phyloP scores from a whole-genome alignment of 2,113 vertebrate species.

The Ibidorhyncha struthersii region DNA sequence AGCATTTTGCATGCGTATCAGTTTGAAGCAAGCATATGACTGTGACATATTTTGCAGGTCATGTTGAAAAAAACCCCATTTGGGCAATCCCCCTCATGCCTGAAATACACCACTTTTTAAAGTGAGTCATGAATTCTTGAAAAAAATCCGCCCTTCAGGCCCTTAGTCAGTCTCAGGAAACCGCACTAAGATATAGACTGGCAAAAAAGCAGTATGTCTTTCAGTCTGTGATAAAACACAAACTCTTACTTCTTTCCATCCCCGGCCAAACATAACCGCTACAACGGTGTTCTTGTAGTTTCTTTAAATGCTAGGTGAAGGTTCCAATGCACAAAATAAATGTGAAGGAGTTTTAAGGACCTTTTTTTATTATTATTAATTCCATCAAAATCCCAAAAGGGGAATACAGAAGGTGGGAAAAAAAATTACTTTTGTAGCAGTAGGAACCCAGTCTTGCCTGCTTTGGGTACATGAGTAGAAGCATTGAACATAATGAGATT shows the following conservation, averaged over 20 bases:
- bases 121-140: neutral
- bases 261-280: neutral
- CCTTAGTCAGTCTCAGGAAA: conserved; percentile 61
- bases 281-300: neutral
- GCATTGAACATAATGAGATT: conserved; percentile 3
- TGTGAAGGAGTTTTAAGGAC: neutral
- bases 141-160: conserved; percentile 37
- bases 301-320: neutral
- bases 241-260: conserved; percentile 32
- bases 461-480: conserved; percentile 5
- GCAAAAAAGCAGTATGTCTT: conserved; percentile 20
- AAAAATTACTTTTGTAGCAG: conserved; percentile 6
- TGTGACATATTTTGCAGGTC: neutral
- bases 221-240: conserved; percentile 22
- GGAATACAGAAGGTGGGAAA: neutral
- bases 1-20: neutral
- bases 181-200: neutral
- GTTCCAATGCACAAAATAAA: neutral
- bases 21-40: neutral
- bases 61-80: neutral
- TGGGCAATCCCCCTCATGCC: neutral
- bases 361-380: neutral
- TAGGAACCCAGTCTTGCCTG: neutral
- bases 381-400: neutral
- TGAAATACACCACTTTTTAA: neutral